A percentile compares a stretch with the other conserved stretches of the same genome.
phyloP scores from a whole-genome alignment of 2,113 vertebrate genomes.

The Guaruba guarouba region DNA sequence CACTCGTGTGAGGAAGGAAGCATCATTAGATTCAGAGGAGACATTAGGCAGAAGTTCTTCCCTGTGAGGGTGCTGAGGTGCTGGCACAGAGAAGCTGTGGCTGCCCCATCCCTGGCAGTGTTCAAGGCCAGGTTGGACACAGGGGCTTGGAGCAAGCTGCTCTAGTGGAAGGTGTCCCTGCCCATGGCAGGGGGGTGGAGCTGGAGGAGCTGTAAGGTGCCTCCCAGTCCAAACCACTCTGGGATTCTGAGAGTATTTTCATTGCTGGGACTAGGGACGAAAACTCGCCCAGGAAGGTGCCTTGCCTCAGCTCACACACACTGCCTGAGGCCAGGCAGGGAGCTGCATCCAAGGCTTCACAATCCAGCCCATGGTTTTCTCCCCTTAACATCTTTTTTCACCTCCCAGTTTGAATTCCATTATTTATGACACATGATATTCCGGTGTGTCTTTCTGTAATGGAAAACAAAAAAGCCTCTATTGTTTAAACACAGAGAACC shows the following conservation, averaged over 20 bases:
- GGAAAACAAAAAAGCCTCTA: neutral
- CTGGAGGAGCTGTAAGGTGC: neutral
- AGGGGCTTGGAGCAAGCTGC: no score
- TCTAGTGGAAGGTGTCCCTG: neutral
- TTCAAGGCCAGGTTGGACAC: no score
- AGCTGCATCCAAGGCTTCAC: neutral
- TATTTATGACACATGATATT: neutral
- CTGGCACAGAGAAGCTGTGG: neutral
- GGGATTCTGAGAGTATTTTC: neutral
- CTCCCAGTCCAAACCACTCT: neutral
- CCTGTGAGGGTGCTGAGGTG: neutral
- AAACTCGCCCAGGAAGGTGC: neutral
- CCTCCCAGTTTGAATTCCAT: neutral
- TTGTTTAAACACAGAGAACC: neutral
- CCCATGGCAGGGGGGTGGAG: neutral
- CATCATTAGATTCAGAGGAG: neutral
- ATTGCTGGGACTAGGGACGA: fast-evolving
- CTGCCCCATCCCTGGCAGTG: no score
- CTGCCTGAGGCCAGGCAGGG: neutral
- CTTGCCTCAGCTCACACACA: fast-evolving
- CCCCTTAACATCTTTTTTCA: neutral
- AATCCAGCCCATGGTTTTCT: neutral
- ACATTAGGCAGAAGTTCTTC: neutral
- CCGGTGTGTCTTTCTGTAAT: neutral
- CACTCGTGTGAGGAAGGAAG: neutral